Percentiles rank a stretch among this genome's conserved stretches.
These are phyloP conservation scores for Drosophila diplacantha DNA, from an alignment of 2,888 invertebrate species.

Conservation along the genomic window DNA sequence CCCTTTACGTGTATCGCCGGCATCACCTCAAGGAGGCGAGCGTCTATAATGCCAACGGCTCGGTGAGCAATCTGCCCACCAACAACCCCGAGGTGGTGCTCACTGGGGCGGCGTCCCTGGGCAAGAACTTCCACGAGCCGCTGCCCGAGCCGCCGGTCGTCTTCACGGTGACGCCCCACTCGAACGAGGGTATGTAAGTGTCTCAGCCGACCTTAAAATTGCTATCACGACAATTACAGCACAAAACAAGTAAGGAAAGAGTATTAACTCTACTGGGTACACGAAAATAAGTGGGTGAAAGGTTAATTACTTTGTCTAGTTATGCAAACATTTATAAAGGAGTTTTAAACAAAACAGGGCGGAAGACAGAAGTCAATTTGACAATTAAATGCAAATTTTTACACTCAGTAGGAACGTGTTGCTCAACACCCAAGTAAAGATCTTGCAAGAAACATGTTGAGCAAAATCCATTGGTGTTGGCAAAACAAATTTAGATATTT, in stretches of 20 bases:
- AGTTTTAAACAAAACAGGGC: no score
- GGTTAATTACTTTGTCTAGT: not conserved
- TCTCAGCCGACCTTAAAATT: conserved; percentile 47
- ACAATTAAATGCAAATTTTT: no score
- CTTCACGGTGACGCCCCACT: conserved; percentile 68
- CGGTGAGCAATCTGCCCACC: conserved; percentile 41
- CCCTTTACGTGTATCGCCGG: conserved; percentile 73
- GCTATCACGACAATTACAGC: not conserved
- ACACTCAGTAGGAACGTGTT: not conserved
- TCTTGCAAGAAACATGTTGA: not conserved
- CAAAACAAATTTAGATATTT: no score
- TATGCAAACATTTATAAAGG: no score
- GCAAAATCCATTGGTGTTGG: not conserved
- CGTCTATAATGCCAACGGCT: conserved; percentile 58
- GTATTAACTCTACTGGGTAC: not conserved
- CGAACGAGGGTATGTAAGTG: conserved; percentile 77
- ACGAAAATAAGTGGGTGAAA: not conserved
- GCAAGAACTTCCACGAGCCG: conserved; percentile 74
- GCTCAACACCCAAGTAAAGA: not conserved
- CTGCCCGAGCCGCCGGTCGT: conserved; percentile 74
- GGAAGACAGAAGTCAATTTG: no score
- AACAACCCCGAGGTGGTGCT: conserved; percentile 58
- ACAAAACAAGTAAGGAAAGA: not conserved
- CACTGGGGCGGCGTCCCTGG: conserved; percentile 51
- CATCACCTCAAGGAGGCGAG: conserved; percentile 68